Evolutionary conservation across 2,888 invertebrate species (phyloP).

Genomic region (Scaptomyza caliginosa): DNA sequence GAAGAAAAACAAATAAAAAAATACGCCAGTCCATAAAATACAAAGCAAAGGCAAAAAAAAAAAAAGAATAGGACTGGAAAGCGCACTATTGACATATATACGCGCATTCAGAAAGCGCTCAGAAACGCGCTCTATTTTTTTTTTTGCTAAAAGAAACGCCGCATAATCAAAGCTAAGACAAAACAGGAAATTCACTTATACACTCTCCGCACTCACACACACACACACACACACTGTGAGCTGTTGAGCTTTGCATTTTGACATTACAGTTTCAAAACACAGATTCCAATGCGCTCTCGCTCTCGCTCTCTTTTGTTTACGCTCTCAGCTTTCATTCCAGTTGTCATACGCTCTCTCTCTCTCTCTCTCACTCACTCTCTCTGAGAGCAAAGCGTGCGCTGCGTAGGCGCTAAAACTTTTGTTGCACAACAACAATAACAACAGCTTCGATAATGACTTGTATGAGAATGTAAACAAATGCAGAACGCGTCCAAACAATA

Average conservation of each 20-base stretch:
- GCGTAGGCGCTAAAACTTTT: slow-evolving; percentile 29
- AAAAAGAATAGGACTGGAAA: slow-evolving; percentile 75
- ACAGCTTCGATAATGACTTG: slow-evolving; percentile 35
- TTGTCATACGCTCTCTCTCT: slow-evolving; percentile 13
- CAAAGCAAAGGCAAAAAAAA: slow-evolving; percentile 34
- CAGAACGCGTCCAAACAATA: slow-evolving; percentile 25
- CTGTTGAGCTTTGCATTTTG: slow-evolving; percentile 78
- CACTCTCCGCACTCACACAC: slow-evolving; percentile 39
- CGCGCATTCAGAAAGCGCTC: slow-evolving; percentile 63
- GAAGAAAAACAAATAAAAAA: slow-evolving; percentile 47
- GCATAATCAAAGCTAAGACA: slow-evolving; percentile 73
- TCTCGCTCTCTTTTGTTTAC: slow-evolving; percentile 1
- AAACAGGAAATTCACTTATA: slow-evolving; percentile 78
- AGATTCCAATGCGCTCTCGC: slow-evolving; percentile 54
- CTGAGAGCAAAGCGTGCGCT: slow-evolving; percentile 3
- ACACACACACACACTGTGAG: slow-evolving; percentile 46
- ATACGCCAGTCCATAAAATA: slow-evolving; percentile 24
- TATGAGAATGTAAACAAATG: slow-evolving; percentile 72
- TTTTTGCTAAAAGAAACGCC: slow-evolving; percentile 57
- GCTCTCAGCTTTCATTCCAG: slow-evolving; percentile 40
- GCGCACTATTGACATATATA: slow-evolving; percentile 83
- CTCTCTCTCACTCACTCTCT: slow-evolving; percentile 1
- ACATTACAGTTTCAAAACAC: slow-evolving; percentile 76
- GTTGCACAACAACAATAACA: slow-evolving; percentile 34
- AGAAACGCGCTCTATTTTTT: slow-evolving; percentile 35